phyloP scores from a whole-genome alignment of 2,113 vertebrate species.

The Carettochelys insculpta region DNA sequence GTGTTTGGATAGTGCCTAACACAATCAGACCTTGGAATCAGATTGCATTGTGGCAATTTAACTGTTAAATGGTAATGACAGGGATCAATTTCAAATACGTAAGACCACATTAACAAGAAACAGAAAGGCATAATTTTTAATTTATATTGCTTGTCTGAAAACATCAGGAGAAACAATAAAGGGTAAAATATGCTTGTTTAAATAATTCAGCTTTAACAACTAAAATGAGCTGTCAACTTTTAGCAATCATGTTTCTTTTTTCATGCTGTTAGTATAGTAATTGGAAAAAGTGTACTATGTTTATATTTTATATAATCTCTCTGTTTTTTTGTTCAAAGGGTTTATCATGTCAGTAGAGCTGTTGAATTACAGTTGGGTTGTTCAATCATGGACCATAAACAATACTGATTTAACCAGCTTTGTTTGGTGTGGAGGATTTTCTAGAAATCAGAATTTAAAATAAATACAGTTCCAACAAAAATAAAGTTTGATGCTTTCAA shows the following conservation, averaged over 20 bases:
- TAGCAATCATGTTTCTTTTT: not conserved
- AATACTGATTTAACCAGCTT: accelerated
- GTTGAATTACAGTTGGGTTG: not conserved
- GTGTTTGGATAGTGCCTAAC: not conserved
- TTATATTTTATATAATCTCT: not conserved
- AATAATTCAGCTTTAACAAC: not conserved
- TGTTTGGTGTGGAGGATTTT: not conserved
- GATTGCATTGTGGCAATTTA: not conserved
- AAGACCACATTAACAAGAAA: too few species aligned
- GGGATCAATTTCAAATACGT: not conserved
- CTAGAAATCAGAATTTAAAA: not conserved
- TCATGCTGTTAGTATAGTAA: not conserved
- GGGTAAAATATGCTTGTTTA: not conserved
- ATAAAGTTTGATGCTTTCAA: not conserved
- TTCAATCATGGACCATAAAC: not conserved
- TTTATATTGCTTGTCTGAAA: not conserved
- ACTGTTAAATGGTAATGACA: not conserved
- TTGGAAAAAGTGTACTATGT: accelerated
- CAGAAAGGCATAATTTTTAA: not conserved
- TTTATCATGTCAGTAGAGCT: not conserved
- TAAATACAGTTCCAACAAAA: not conserved
- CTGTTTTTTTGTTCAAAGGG: not conserved
- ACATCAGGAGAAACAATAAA: not conserved
- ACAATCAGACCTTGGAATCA: not conserved
- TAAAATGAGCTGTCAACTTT: not conserved